Base-by-base conservation (phyloP, 2,113 vertebrate species). In the Gallinago paraguaiae region DNA sequence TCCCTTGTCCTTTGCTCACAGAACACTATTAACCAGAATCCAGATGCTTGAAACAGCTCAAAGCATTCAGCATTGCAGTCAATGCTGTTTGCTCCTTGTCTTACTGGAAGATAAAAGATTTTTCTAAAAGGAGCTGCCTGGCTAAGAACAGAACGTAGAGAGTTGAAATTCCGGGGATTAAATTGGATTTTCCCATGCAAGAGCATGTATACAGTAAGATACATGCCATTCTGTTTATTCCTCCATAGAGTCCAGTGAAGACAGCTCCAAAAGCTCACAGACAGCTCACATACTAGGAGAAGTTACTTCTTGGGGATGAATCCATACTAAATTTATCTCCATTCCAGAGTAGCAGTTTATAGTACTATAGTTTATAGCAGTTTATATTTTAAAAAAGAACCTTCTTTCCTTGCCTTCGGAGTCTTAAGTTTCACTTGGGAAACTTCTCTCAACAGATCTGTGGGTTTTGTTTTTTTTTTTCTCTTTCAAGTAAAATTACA, bases 361-460 rank as follows among this genome's bases (percentile, higher is more conserved):
- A 88, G 46, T 51, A 63, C 67, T 92, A 79, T 82, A 79, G 43
- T 93, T 96, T 75, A 84, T 82, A 79, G 61, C 43, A 56, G 77
- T 81, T 91, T 76, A 22, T 69, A 31, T 90, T 96, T 95, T 63
- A 5, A 86, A 92, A 93, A 88, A 83, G 10, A 91, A 30, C 17
- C 78, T 77, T 43, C 45, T 90, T 91, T 93, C 23, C 69, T 86
- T 93, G 70, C 33, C 46, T 93, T 90, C 54, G 31, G 60, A 86
- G n/a, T 83, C n/a, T 65, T 19, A 37, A 86, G 46, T 88, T 97
- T 97, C 92, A 82, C 91, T 96, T 92, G 92, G 92, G 94, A 97
- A 95, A 95, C 76, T 95, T 95, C 76, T 95, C 75, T 88, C 54
- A n/a, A 64, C 33, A 72, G 6, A 27, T 75, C 60, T 79, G 41